Evolutionary conservation across 2,797 vertebrate genomes (phyloP), one percentile per base, ranked within the genome.

Genomic region (Borostomias antarcticus): DNA sequence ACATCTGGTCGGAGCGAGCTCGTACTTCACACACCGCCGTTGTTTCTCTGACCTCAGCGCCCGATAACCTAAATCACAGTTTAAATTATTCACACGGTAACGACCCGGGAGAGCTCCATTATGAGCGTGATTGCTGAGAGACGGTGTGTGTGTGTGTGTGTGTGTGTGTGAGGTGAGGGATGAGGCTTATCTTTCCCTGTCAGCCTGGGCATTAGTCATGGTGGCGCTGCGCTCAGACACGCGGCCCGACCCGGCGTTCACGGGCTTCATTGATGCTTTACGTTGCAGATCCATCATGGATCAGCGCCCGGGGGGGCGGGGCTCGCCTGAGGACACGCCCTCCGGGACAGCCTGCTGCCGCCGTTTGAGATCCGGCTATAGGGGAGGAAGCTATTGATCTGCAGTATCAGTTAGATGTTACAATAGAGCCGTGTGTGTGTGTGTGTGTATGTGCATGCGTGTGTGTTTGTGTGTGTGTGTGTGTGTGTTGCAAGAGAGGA

Each of bases 71-170:
- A 88, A 91, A 89, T 89, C 87, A 88, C 83, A 70, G 72, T 86
- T 88, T 92, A 91, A 93, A 94, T 92, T 92, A 93, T 92, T 93
- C 90, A 93, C 93, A 94, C 93, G 94, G 93, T 96, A 96, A 95
- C 92, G 94, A 95, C 94, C 94, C 89, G 86, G 88, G 93, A 95
- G 93, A 94, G 93, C 94, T 94, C 94, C 92, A 95, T 96, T 95
- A 96, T 94, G 95, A 96, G 94, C 92, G 93, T 94, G 97, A 98
- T 97, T 97, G 95, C 95, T 96, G 94, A 97, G 95, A 95, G 96
- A 95, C 93, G 93, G 93, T 40, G 93, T 94, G 88, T 88, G n/a
- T n/a, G n/a, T n/a, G n/a, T 40, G 93, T 94, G 88, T 88, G 93
- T 40, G 93, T 94, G 88, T 88, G 89, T 92, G 93, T 91, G 88